Base-by-base conservation (phyloP, 2,113 vertebrate species). In the Anser cygnoides region DNA sequence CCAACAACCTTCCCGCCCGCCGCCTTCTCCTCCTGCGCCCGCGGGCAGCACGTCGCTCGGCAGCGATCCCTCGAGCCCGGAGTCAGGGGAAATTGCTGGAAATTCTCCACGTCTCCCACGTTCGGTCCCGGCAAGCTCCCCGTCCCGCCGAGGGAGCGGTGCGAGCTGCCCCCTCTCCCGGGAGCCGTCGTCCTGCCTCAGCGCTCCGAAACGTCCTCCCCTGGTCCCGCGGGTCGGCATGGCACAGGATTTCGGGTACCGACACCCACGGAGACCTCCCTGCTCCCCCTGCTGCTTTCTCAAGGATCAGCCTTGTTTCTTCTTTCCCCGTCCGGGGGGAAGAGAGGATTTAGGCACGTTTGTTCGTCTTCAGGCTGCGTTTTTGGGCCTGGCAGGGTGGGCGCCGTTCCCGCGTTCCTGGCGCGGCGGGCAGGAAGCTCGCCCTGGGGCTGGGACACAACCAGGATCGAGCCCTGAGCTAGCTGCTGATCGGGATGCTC, bases 21-120 rank as follows among this genome's bases (percentile, higher is more conserved):
- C 66, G 82, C 66, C 21, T 83, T 76, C 67, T 90, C 22, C 41
- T 94, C 49, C 63, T 59, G 41, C 7, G n/a, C 14, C 5, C 18
- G 3, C 4, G 49, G 5, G 14, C 12, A 54, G 5, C 17, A 12
- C 61, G 19, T 85, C 0, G 0, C 39, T 91, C 59, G 43, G 52
- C 46, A 67, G 5, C 4, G 13, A 59, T 55, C 72, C 7, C 9
- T 23, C n/a, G 41, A 83, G 55, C 62, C 28, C 26, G 37, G 57
- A 73, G 71, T 26, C 6, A 23, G 63, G 83, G n/a, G 20, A 16
- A 16, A 43, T 16, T 86, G 4, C 1, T 9, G 29, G n/a, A 1
- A 1, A 22, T 84, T 80, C 37, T 76, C 39, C 76, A 8, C 2
- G 0, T 85, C 43, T 70, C 35, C 23, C 41, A 74, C n/a, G 12